phyloP scores from a whole-genome alignment of 1,140 invertebrate species.

The Drosophila quadrilineata region DNA sequence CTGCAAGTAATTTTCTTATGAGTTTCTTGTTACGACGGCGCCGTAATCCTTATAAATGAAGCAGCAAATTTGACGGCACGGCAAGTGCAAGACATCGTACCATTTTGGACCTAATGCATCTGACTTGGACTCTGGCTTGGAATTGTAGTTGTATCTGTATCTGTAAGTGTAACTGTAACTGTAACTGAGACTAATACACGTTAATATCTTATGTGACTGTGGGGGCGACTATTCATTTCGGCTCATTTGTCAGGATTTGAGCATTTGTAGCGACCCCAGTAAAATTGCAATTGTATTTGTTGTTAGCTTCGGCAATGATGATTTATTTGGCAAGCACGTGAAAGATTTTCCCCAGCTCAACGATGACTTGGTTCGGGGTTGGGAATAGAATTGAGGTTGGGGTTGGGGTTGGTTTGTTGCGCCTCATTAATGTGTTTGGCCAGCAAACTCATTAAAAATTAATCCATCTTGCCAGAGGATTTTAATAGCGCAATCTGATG shows the following conservation, averaged over 20 bases:
- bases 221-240: conserved; percentile 44
- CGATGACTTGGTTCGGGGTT: background rate
- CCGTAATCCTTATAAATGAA: conserved; percentile 76
- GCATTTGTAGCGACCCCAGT: conserved; percentile 12
- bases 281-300: conserved; percentile 67
- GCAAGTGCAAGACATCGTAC: conserved; percentile 37
- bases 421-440: conserved; percentile 54
- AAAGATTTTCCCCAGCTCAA: conserved; percentile 13
- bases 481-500: conserved; percentile 45
- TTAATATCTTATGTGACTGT: conserved; percentile 60
- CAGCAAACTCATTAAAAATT: conserved; percentile 71
- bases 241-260: conserved; percentile 76
- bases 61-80: conserved; percentile 73
- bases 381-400: no score
- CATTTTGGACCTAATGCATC: conserved; percentile 66
- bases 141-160: no score
- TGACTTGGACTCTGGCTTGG: background rate
- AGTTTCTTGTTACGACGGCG: conserved; percentile 51
- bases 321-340: conserved; percentile 66
- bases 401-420: conserved; percentile 56
- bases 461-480: conserved; percentile 57
- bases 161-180: background rate
- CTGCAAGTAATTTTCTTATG: conserved; percentile 75
- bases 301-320: conserved; percentile 61
- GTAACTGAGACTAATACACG: conserved; percentile 37